Evolutionary conservation across 2,113 vertebrate species (phyloP).

Genomic region (Chaetura pelagica): DNA sequence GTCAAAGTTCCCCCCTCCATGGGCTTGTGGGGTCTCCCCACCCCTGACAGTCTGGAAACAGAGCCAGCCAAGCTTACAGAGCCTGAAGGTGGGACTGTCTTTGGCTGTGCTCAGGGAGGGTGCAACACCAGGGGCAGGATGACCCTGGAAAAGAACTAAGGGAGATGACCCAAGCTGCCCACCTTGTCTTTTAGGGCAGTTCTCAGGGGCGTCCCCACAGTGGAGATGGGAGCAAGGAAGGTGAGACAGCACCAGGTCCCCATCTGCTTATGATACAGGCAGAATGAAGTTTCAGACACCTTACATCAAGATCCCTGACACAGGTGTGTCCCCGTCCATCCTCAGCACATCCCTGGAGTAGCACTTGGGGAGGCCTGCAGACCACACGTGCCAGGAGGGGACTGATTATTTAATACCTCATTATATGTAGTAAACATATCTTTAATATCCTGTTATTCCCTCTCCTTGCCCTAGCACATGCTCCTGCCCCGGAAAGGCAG

Average conservation of each 20-base stretch:
- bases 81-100: neutral
- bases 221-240: neutral
- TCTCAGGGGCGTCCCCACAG: fast-evolving
- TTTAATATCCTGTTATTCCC: neutral
- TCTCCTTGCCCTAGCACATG: neutral
- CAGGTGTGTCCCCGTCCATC: neutral
- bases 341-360: neutral
- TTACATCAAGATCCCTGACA: too few relatives aligned
- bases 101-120: fast-evolving
- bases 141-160: neutral
- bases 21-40: neutral
- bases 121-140: fast-evolving
- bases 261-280: neutral
- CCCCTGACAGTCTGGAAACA: neutral
- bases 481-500: neutral
- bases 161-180: fast-evolving
- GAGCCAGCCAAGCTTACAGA: neutral
- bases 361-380: neutral
- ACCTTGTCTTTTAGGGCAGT: neutral
- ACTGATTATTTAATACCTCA: fast-evolving
- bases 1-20: neutral
- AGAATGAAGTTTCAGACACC: too few relatives aligned
- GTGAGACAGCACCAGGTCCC: fast-evolving
- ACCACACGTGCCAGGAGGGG: neutral
- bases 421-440: fast-evolving